Base-by-base conservation (phyloP, 92 coral and sea anemone genomes). In the Virgularia gustaviana region DNA sequence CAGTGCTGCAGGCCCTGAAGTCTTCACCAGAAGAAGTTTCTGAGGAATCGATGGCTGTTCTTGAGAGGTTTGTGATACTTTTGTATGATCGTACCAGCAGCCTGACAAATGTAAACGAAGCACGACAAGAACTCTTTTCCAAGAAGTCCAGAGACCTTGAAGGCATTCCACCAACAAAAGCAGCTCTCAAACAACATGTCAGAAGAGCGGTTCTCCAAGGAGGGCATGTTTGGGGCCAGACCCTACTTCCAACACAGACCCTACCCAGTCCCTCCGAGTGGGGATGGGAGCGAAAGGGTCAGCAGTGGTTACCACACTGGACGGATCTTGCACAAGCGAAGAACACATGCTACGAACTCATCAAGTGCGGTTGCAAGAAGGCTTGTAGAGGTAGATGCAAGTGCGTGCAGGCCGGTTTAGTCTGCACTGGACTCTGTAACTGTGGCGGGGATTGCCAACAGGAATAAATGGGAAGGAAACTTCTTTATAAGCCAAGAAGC, bases 371-470 rank as follows among this genome's bases (percentile, higher is more conserved):
- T 13, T 78, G 80, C 62, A 78, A 78, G 67, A 68, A 75, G 44
- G 42, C 59, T 34, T 87, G 91, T 51, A 43, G 70, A n/a, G 85
- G 90, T 56, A 59, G 85, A 38, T 82, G 84, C 71, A 85, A 85
- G 57, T 77, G 90, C 64, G 65, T 52, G 78, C 78, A 82, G 72
- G 90, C 80, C 32, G 63, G 71, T 45, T 61, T 85, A 77, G 63
- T 32, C 42, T 81, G 86, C 79, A 71, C 86, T 33, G 78, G 89
- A 34, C 85, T 81, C 31, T 85, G 89, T 76, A 65, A 85, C 34
- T 76, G 89, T 66, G 79, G 83, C 57, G 79, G 89, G 29, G 44
- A 66, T 42, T 74, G 81, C 71, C n/a, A n/a, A n/a, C n/a, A n/a
- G n/a, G n/a, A n/a, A n/a, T n/a, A n/a, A n/a, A n/a, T n/a, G n/a